phyloP scores from a whole-genome alignment of 2,113 vertebrate genomes.

The Gadus chalcogrammus region DNA sequence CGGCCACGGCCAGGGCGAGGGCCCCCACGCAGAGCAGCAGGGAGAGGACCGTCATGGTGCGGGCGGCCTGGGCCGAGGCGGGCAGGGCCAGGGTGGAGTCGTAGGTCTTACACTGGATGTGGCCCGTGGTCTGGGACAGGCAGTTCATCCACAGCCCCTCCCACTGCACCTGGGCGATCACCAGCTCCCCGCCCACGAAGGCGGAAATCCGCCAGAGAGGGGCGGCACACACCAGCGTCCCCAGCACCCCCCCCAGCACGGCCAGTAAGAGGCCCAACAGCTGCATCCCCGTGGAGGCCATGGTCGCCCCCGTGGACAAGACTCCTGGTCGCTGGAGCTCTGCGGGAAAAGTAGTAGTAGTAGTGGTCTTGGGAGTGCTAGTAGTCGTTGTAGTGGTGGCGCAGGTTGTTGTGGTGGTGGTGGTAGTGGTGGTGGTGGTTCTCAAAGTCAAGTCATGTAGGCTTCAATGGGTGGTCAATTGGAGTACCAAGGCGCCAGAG shows the following conservation, averaged over 20 bases:
- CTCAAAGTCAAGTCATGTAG: too few species aligned
- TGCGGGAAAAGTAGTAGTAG: too few species aligned
- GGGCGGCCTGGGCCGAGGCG: slow-evolving; percentile 72
- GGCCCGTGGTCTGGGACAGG: slow-evolving; percentile 76
- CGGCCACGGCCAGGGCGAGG: slow-evolving; percentile 70
- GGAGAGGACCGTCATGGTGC: slow-evolving; percentile 73
- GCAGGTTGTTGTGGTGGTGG: too few species aligned
- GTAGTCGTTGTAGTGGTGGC: too few species aligned
- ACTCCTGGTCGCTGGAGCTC: neutral
- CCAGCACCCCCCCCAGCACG: slow-evolving; percentile 74
- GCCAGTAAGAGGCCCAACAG: slow-evolving; percentile 75
- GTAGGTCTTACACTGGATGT: slow-evolving; percentile 79
- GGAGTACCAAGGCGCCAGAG: too few species aligned
- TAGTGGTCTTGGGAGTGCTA: too few species aligned
- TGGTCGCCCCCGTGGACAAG: slow-evolving; percentile 27
- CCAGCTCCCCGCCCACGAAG: slow-evolving; percentile 81
- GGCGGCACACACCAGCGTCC: slow-evolving; percentile 72
- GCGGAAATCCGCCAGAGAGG: slow-evolving; percentile 83
- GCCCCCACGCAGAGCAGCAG: slow-evolving; percentile 77
- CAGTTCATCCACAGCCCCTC: slow-evolving; percentile 91
- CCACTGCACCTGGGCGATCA: slow-evolving; percentile 81
- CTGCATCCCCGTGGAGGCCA: slow-evolving; percentile 82
- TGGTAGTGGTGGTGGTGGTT: too few species aligned
- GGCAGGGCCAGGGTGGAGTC: slow-evolving; percentile 82
- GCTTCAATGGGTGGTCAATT: too few species aligned